Percentiles rank a stretch among this genome's conserved stretches.
Evolutionary conservation across 1,140 invertebrate species (phyloP).

Genomic region (Papilio polyxenes): DNA sequence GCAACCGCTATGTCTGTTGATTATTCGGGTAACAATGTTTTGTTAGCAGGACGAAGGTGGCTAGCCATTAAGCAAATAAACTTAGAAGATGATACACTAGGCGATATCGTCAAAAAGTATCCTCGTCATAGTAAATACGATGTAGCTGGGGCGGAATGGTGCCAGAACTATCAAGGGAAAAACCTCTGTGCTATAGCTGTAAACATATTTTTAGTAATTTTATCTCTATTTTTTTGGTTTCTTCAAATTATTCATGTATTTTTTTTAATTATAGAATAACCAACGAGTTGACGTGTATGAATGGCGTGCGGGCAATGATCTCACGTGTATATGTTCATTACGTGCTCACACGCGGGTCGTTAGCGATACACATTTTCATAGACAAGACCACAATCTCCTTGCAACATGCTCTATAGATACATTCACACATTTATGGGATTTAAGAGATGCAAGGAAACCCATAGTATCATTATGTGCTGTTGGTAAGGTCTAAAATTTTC

Average conservation of each 20-base stretch:
- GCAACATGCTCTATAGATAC: conserved; percentile 97
- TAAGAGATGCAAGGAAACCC: conserved; percentile 91
- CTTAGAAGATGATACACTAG: conserved; percentile 85
- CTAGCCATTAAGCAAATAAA: conserved; percentile 90
- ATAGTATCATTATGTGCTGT: conserved; percentile 86
- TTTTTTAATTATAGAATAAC: conserved; percentile 84
- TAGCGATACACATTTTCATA: conserved; percentile 96
- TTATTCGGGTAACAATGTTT: conserved; percentile 89
- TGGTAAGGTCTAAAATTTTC: conserved; percentile 50
- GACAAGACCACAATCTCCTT: conserved; percentile 92
- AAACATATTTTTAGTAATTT: conserved; percentile 69
- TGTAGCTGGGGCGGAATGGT: conserved; percentile 95
- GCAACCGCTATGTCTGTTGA: conserved; percentile 96
- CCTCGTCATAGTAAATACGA: conserved; percentile 96
- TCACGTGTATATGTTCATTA: conserved; percentile 87
- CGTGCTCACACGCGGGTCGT: conserved; percentile 93
- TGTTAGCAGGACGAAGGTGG: conserved; percentile 91
- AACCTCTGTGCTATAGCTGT: conserved; percentile 95
- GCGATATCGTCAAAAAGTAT: conserved; percentile 88
- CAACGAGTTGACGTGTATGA: conserved; percentile 91
- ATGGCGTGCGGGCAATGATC: conserved; percentile 84
- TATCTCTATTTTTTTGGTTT: not conserved
- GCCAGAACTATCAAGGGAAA: conserved; percentile 88
- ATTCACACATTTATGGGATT: conserved; percentile 96
- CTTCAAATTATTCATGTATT: not conserved